A percentile compares a stretch with the other conserved stretches of the same genome.
Evolutionary conservation across 2,797 vertebrate genomes (phyloP).

Genomic region (Argya squamiceps): DNA sequence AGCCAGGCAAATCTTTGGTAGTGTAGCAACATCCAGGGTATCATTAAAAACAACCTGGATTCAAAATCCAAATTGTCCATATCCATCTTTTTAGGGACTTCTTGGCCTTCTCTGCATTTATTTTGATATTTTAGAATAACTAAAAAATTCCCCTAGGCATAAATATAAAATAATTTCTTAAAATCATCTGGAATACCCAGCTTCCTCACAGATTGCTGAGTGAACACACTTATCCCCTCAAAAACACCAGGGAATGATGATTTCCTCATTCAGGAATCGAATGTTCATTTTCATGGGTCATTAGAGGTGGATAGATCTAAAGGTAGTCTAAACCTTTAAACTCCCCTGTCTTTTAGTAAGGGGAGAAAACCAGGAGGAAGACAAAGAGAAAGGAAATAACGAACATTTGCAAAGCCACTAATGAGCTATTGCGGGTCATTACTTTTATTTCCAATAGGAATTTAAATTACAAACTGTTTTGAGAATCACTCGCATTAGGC

Average conservation of each 20-base stretch:
- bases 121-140: background rate
- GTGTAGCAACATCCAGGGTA: background rate
- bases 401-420: slow-evolving; percentile 7
- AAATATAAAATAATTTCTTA: background rate
- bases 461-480: slow-evolving; percentile 48
- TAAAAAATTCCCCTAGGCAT: rapidly evolving
- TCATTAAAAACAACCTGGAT: background rate
- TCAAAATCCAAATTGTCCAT: background rate
- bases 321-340: slow-evolving; percentile 40
- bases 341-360: background rate
- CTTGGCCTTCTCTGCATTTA: background rate
- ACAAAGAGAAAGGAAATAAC: slow-evolving; percentile 6
- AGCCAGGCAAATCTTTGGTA: background rate
- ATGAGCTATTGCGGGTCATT: slow-evolving; percentile 17
- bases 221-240: background rate
- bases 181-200: background rate
- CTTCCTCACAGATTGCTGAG: background rate
- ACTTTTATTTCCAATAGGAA: slow-evolving; percentile 53
- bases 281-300: slow-evolving; percentile 2
- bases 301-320: slow-evolving; percentile 24
- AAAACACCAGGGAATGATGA: background rate
- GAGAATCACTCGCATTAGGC: slow-evolving; percentile 22
- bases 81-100: background rate
- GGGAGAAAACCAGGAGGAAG: background rate
- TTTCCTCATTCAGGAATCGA: background rate